Evolutionary conservation across 2,113 vertebrate species (phyloP).

Genomic region (Noturus placidus): DNA sequence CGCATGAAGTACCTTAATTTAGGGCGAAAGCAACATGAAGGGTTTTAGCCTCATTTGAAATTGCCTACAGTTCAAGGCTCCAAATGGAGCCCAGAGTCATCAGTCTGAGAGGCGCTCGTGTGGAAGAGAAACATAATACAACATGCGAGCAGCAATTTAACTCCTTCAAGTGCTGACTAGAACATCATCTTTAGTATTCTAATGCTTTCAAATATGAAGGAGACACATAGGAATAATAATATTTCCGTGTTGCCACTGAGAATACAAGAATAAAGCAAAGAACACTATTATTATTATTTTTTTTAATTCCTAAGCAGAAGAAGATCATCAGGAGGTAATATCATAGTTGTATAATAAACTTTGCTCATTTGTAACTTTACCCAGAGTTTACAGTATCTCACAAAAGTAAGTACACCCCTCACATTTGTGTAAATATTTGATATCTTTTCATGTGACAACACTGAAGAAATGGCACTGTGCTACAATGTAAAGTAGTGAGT

Average conservation of each 20-base stretch:
- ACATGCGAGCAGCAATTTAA: not conserved
- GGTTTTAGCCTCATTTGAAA: slow-evolving; percentile 45
- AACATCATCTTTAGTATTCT: not conserved
- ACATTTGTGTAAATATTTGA: no score
- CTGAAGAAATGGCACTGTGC: no score
- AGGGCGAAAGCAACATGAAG: slow-evolving; percentile 32
- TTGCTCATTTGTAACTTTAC: not conserved
- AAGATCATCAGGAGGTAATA: not conserved
- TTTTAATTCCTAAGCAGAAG: no score
- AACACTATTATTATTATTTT: not conserved
- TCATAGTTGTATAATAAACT: not conserved
- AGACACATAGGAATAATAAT: not conserved
- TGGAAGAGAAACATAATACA: slow-evolving; percentile 42
- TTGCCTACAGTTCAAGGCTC: slow-evolving; percentile 38
- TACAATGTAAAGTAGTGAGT: no score
- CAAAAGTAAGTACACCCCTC: no score
- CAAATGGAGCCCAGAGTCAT: slow-evolving; percentile 29
- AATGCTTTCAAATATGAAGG: not conserved
- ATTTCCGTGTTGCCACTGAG: not conserved
- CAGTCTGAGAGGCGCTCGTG: slow-evolving; percentile 11
- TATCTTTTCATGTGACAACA: no score
- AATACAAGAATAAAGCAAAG: not conserved
- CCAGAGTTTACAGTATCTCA: not conserved
- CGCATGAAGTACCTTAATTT: slow-evolving; percentile 29
- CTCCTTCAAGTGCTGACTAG: not conserved